phyloP scores from a whole-genome alignment of 1,140 invertebrate species.

The Cotesia chilonis region DNA sequence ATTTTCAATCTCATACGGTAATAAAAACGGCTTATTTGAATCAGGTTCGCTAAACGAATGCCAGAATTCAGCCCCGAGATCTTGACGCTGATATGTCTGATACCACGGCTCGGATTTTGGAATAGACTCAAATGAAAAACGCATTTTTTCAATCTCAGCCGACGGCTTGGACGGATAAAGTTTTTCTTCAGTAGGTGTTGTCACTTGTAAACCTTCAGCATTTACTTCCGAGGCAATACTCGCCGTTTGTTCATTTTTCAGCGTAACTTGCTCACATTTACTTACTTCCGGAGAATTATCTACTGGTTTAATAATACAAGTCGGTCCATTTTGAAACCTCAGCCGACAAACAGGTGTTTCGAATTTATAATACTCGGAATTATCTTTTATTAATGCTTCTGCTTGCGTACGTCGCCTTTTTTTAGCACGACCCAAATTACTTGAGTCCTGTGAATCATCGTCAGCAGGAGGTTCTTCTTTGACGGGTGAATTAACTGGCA shows the following conservation, averaged over 20 bases:
- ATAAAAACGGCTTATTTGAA: constrained; percentile 69
- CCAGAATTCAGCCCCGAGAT: constrained; percentile 72
- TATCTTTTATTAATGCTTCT: constrained; percentile 70
- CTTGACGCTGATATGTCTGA: constrained; percentile 78
- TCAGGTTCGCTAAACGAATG: constrained; percentile 64
- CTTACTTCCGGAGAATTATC: not conserved
- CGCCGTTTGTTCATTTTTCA: not conserved
- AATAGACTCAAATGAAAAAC: constrained; percentile 79
- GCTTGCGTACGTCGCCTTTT: constrained; percentile 68
- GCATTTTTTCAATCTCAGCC: constrained; percentile 70
- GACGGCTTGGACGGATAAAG: constrained; percentile 66
- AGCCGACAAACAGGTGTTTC: constrained; percentile 69
- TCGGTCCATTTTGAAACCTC: constrained; percentile 58
- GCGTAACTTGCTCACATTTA: not conserved
- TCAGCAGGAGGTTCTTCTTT: constrained; percentile 50
- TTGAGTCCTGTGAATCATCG: constrained; percentile 57
- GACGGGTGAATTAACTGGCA: constrained; percentile 18
- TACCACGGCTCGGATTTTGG: constrained; percentile 80
- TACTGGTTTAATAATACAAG: not conserved
- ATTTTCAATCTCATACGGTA: constrained; percentile 79
- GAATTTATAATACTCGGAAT: constrained; percentile 72
- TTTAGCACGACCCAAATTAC: constrained; percentile 49
- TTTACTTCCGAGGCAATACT: constrained; percentile 40
- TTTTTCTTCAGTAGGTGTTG: constrained; percentile 55
- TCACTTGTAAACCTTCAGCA: constrained; percentile 59